Percentiles rank a stretch among this genome's conserved stretches.
Evolutionary conservation across 2,797 vertebrate species (phyloP).

Genomic region (Scomberomorus guttatus): DNA sequence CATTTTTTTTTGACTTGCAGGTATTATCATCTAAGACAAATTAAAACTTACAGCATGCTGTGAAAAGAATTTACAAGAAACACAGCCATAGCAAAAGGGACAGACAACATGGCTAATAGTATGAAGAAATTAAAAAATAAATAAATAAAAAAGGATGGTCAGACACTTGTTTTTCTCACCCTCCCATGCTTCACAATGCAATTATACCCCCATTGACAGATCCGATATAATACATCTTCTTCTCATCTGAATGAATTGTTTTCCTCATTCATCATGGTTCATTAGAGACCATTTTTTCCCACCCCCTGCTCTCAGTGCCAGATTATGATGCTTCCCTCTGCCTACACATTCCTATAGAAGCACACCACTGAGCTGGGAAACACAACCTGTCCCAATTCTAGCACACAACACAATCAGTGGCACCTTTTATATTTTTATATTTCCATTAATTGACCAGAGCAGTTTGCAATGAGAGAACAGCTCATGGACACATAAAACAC

Average conservation of each 20-base stretch:
- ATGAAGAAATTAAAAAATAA: neutral
- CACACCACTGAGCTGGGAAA: slow-evolving; percentile 4
- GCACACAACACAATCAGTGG: neutral
- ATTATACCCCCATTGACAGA: neutral
- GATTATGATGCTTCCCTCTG: slow-evolving; percentile 5
- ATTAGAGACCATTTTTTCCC: slow-evolving; percentile 23
- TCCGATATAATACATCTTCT: slow-evolving; percentile 14
- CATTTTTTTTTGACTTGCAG: neutral
- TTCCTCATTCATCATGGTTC: slow-evolving; percentile 53
- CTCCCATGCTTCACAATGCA: neutral
- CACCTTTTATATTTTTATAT: slow-evolving; percentile 4
- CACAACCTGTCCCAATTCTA: slow-evolving; percentile 5
- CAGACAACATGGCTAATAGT: neutral
- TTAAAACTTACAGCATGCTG: neutral
- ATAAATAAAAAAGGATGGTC: neutral
- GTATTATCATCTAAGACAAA: neutral
- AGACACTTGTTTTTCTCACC: neutral
- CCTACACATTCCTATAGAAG: slow-evolving; percentile 14
- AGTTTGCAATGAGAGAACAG: neutral
- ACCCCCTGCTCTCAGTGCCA: neutral
- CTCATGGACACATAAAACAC: neutral
- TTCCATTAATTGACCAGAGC: neutral
- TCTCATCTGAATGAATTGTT: slow-evolving; percentile 42
- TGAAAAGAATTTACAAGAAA: neutral
- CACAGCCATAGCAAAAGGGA: neutral